Conservation (phyloP, 2,888 invertebrate species). For the Zeuzera pyrina region DNA sequence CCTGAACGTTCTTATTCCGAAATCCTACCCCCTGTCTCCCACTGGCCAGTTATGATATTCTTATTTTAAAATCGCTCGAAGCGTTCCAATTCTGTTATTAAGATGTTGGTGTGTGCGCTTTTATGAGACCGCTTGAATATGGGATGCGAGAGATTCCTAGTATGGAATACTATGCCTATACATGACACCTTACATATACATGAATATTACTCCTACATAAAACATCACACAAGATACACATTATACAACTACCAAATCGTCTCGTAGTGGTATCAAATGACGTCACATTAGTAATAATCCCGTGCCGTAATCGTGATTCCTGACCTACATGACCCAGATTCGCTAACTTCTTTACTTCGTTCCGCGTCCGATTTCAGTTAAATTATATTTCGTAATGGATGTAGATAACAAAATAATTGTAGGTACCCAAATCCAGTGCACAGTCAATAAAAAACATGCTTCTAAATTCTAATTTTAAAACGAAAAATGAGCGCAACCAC, state of each 20-base stretch:
- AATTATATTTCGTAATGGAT: no score
- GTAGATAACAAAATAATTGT: no score
- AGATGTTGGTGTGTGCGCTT: conserved; percentile 62
- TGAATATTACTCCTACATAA: no score
- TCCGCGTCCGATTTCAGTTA: no score
- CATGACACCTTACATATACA: no score
- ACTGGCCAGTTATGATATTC: conserved; percentile 69
- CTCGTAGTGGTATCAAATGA: no score
- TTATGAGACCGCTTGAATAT: conserved; percentile 28
- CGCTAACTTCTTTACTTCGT: conserved; percentile 16
- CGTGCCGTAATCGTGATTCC: conserved; percentile 26
- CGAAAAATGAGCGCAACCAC: conserved; percentile 36
- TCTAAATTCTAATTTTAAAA: conserved; percentile 28
- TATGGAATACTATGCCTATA: no score
- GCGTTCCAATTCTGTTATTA: conserved; percentile 70
- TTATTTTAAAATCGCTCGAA: conserved; percentile 68
- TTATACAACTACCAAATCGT: no score
- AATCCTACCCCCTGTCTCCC: conserved; percentile 49
- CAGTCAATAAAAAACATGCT: conserved; percentile 11
- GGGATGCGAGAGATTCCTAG: no score
- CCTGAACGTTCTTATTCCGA: conserved; percentile 62
- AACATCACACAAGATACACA: no score
- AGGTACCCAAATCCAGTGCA: neutral
- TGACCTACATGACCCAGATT: conserved; percentile 47
- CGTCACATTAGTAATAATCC: no score